Evolutionary conservation across 2,888 invertebrate genomes (phyloP).

Genomic region (Pseudococcus longispinus): DNA sequence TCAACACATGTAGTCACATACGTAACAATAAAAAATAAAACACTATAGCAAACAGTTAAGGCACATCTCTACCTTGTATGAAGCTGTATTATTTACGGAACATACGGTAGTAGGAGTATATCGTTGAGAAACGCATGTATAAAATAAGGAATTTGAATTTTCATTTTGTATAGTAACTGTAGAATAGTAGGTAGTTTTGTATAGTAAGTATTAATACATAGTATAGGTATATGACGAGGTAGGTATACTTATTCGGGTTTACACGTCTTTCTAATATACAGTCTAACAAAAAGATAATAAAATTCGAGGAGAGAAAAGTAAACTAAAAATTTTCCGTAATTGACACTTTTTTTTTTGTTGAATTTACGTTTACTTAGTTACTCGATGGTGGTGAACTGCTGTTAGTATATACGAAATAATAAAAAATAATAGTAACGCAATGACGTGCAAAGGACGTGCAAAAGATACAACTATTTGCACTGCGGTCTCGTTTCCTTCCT

Average conservation of each 20-base stretch:
- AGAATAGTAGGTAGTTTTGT: background rate
- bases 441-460: slow-evolving; percentile 28
- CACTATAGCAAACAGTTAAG: slow-evolving; percentile 43
- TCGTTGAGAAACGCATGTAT: background rate
- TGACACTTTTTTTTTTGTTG: slow-evolving; percentile 37
- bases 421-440: slow-evolving; percentile 11
- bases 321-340: slow-evolving; percentile 33
- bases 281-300: background rate
- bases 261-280: background rate
- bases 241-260: background rate
- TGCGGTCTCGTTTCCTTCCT: background rate
- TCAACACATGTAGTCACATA: slow-evolving; percentile 10
- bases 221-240: background rate
- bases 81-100: slow-evolving; percentile 35
- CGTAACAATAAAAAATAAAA: slow-evolving; percentile 27
- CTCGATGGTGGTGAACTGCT: background rate
- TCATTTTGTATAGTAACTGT: background rate
- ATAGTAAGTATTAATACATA: background rate
- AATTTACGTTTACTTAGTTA: slow-evolving; percentile 8
- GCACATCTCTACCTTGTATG: slow-evolving; percentile 48
- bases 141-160: background rate
- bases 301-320: background rate
- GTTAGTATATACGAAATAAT: slow-evolving; percentile 17
- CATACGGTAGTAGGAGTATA: slow-evolving; percentile 1
- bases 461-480: background rate